These are phyloP conservation scores for Xylocampa areola DNA, from an alignment of 2,888 invertebrate genomes.

Conservation along the genomic window DNA sequence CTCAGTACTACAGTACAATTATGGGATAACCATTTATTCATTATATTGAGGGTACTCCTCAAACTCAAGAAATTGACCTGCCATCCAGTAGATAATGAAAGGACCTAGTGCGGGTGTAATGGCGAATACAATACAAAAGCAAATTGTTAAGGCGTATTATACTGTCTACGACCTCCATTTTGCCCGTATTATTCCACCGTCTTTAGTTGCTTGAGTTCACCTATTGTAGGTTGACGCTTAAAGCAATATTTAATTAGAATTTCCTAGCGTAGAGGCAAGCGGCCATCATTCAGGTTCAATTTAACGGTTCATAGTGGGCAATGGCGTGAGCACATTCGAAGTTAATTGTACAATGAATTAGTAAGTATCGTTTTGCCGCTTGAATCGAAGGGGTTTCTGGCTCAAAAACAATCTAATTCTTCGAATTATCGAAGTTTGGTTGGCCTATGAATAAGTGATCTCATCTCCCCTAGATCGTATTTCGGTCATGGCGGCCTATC, in stretches of 20 bases:
- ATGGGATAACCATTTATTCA: no score
- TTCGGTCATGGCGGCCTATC: no score
- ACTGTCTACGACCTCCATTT: constrained; percentile 24
- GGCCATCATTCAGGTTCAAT: constrained; percentile 7
- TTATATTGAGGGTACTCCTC: not conserved
- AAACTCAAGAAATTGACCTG: constrained; percentile 10
- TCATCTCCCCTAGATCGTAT: no score
- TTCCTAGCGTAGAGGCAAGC: constrained; percentile 3
- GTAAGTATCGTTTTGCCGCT: not conserved
- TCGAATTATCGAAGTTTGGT: no score
- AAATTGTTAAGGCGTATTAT: constrained; percentile 40
- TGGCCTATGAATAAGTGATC: no score
- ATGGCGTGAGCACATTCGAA: not conserved
- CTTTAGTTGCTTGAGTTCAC: constrained; percentile 33
- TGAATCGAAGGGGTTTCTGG: no score
- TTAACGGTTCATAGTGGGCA: constrained; percentile 11
- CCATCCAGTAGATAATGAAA: constrained; percentile 7
- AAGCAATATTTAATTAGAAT: constrained; percentile 27
- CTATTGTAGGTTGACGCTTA: constrained; percentile 34
- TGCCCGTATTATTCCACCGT: constrained; percentile 27
- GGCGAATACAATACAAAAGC: constrained; percentile 22
- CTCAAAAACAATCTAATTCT: no score
- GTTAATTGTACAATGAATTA: not conserved
- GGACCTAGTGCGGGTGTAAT: constrained; percentile 7
- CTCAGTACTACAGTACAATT: no score